Conservation (phyloP, 1,140 invertebrate species). For the Pachypsylla venusta region DNA sequence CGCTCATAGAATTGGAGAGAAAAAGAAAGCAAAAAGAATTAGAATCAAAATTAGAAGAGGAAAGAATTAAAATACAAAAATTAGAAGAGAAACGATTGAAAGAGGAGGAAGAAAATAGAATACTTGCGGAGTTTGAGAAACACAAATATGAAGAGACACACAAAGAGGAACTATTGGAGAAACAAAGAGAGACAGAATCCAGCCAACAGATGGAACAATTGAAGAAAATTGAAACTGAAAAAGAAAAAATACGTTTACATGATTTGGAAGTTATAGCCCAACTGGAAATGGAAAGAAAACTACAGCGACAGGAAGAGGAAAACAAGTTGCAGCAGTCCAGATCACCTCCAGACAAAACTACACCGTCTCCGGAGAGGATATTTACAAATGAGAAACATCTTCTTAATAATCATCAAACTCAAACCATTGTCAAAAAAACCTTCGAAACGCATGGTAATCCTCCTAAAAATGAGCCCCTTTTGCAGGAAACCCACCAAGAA, state of each 20-base stretch:
- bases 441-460: too few relatives aligned
- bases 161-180: conserved; percentile 7
- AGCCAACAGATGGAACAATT: conserved; percentile 5
- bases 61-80: neutral
- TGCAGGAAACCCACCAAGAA: too few relatives aligned
- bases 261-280: conserved; percentile 6
- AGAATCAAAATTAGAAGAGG: conserved; percentile 7
- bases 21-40: conserved; percentile 2
- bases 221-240: conserved; percentile 11
- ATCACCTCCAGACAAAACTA: conserved; percentile 52
- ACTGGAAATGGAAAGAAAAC: neutral
- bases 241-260: conserved; percentile 7
- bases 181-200: conserved; percentile 10
- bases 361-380: conserved; percentile 48
- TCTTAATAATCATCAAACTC: too few relatives aligned
- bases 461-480: too few relatives aligned
- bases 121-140: conserved; percentile 1
- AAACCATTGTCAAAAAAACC: too few relatives aligned
- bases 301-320: conserved; percentile 1
- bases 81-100: conserved; percentile 4
- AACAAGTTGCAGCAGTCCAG: conserved; percentile 56
- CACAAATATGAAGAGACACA: conserved; percentile 8
- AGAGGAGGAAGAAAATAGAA: conserved; percentile 4
- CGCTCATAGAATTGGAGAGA: neutral
- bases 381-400: conserved; percentile 35